These are phyloP conservation scores for Parasteatoda lunata DNA, from an alignment of 2,888 invertebrate species.

Conservation along the genomic window DNA sequence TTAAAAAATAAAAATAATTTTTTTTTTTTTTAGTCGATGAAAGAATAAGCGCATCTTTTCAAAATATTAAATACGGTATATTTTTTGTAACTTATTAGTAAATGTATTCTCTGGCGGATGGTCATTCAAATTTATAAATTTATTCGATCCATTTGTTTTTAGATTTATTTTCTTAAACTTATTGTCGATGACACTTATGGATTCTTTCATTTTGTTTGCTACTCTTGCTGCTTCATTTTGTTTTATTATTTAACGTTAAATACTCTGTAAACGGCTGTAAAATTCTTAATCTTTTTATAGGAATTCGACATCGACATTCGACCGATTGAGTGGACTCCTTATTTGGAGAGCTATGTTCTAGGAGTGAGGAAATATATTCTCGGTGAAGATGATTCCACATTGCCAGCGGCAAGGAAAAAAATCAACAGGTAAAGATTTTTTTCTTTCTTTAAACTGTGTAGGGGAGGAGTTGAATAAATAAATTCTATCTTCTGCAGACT, in stretches of 20 bases:
- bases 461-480: neutral
- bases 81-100: neutral
- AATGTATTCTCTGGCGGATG: neutral
- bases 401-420: conserved; percentile 70
- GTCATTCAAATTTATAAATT: neutral
- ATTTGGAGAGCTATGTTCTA: conserved; percentile 75
- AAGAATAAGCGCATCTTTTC: too few species aligned
- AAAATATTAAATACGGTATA: too few species aligned
- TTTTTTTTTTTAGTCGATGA: too few species aligned
- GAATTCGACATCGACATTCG: conserved; percentile 86
- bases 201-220: neutral
- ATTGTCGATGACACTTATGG: neutral
- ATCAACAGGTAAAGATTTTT: conserved; percentile 33
- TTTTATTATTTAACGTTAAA: too few species aligned
- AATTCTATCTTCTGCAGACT: conserved; percentile 12
- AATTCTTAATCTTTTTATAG: conserved; percentile 28
- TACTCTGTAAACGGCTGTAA: neutral
- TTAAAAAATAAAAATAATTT: too few species aligned
- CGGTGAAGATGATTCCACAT: conserved; percentile 72
- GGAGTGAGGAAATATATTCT: conserved; percentile 74
- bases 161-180: neutral
- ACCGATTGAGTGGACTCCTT: conserved; percentile 74
- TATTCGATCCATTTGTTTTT: neutral
- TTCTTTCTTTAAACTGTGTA: neutral
- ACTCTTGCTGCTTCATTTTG: neutral